Percentiles rank a stretch among this genome's conserved stretches.
Conservation (phyloP, 2,888 invertebrate genomes). For the Reticulitermes lucifugus region DNA sequence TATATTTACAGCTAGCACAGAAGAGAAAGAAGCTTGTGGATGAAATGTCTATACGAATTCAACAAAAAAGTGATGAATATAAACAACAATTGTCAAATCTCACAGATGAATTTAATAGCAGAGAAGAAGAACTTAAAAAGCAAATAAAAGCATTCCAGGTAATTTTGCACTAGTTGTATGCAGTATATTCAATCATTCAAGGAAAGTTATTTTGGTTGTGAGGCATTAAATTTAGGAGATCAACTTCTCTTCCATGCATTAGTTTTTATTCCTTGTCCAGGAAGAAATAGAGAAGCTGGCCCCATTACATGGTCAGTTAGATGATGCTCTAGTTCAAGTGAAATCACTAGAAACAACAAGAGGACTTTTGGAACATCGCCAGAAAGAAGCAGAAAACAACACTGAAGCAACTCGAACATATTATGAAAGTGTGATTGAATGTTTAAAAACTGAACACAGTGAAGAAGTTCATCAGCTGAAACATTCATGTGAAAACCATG, state of each 20-base stretch:
- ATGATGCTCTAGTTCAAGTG: conserved; percentile 19
- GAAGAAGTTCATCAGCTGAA: conserved; percentile 12
- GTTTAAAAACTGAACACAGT: conserved; percentile 21
- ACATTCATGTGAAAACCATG: conserved; percentile 7
- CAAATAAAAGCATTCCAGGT: conserved; percentile 28
- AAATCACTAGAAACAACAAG: conserved; percentile 25
- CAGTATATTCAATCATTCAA: too few relatives aligned
- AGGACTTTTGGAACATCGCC: neutral
- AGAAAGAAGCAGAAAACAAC: conserved; percentile 30
- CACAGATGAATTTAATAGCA: conserved; percentile 33
- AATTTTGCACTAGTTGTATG: neutral
- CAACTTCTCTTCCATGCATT: neutral
- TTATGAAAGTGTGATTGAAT: conserved; percentile 17
- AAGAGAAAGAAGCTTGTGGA: conserved; percentile 33
- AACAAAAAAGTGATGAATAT: conserved; percentile 36
- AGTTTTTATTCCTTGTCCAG: neutral
- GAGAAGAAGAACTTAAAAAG: conserved; percentile 23
- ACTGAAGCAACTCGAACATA: neutral
- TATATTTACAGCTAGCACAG: conserved; percentile 26
- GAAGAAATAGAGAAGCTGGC: conserved; percentile 20
- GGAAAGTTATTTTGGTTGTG: too few relatives aligned
- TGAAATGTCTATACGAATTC: conserved; percentile 35
- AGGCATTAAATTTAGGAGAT: neutral
- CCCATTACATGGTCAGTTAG: conserved; percentile 10
- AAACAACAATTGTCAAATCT: conserved; percentile 35